Conservation (phyloP, 2,888 invertebrate species). For the Macrosoma leucophasiata region DNA sequence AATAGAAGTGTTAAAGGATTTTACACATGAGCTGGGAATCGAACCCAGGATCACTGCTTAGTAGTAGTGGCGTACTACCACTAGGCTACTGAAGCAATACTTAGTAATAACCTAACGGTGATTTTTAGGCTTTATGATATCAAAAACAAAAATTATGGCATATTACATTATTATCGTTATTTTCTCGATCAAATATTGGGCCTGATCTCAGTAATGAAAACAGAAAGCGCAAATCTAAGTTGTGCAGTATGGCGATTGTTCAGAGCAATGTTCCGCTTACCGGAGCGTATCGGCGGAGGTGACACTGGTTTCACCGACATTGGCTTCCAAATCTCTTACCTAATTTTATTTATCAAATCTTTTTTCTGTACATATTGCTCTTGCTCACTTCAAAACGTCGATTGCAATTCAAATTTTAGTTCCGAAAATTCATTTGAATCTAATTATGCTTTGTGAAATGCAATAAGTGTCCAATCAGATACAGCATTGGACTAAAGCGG, state of each 20-base stretch:
- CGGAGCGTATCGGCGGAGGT: constrained; percentile 49
- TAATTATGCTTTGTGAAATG: constrained; percentile 35
- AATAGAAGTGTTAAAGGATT: too few relatives aligned
- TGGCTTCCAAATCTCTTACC: constrained; percentile 56
- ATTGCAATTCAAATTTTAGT: constrained; percentile 43
- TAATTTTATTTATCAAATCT: constrained; percentile 50
- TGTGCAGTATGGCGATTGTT: too few relatives aligned
- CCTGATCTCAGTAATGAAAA: constrained; percentile 32
- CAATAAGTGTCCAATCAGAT: constrained; percentile 29
- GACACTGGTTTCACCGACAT: constrained; percentile 59
- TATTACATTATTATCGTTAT: too few relatives aligned
- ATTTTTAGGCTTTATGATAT: too few relatives aligned
- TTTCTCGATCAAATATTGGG: too few relatives aligned
- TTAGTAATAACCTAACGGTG: too few relatives aligned
- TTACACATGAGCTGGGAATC: too few relatives aligned
- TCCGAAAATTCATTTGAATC: constrained; percentile 29
- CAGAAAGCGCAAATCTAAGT: constrained; percentile 46
- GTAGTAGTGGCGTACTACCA: too few relatives aligned
- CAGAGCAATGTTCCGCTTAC: constrained; percentile 62
- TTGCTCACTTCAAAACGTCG: constrained; percentile 28
- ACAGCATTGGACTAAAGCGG: constrained; percentile 25
- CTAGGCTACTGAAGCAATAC: too few relatives aligned
- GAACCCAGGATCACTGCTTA: too few relatives aligned
- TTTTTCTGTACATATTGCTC: constrained; percentile 40
- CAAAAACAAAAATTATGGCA: too few relatives aligned